These are phyloP conservation scores for Neodiprion fabricii DNA, from an alignment of 1,140 invertebrate genomes.

Conservation along the genomic window DNA sequence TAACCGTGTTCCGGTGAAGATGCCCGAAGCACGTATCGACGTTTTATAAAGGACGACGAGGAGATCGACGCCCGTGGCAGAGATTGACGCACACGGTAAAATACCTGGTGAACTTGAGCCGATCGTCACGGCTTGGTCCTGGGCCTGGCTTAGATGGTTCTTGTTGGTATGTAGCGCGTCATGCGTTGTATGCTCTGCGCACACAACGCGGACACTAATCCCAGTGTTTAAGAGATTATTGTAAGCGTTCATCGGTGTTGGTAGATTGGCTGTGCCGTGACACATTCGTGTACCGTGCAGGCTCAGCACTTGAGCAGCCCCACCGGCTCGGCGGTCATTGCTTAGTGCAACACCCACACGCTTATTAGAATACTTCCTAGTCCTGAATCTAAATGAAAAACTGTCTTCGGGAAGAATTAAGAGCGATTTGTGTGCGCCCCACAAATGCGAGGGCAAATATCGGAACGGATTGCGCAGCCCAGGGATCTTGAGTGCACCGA, in stretches of 20 bases:
- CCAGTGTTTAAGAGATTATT: slow-evolving; percentile 12
- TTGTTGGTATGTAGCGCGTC: neutral
- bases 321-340: neutral
- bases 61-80: neutral
- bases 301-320: neutral
- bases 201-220: slow-evolving; percentile 10
- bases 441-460: neutral
- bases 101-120: neutral
- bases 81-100: neutral
- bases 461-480: too few species aligned
- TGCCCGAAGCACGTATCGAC: neutral
- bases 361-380: slow-evolving; percentile 10
- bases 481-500: too few species aligned
- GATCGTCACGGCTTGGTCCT: neutral
- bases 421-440: neutral
- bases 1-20: neutral
- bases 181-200: neutral
- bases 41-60: neutral
- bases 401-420: neutral
- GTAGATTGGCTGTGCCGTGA: neutral
- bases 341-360: slow-evolving; percentile 1
- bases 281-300: neutral
- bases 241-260: neutral
- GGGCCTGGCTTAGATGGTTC: neutral
- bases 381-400: slow-evolving; percentile 5